Evolutionary conservation across 2,797 vertebrate species (phyloP).

Genomic region (Arnoldichthys spilopterus): DNA sequence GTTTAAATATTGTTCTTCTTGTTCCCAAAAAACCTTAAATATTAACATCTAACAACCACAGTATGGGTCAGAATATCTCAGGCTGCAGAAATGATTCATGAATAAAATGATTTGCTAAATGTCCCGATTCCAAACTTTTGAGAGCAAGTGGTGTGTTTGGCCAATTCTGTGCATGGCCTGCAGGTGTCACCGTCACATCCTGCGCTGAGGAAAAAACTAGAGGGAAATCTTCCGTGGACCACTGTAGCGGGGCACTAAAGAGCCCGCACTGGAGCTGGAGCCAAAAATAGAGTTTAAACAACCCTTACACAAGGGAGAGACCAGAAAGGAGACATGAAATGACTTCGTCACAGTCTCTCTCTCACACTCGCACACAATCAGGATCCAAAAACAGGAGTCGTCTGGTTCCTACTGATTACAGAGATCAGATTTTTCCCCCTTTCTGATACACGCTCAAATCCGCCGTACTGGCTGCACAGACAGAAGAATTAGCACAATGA

Average conservation of each 20-base stretch:
- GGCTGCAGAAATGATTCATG: neutral
- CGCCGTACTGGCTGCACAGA: neutral
- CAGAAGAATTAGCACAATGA: constrained; percentile 17
- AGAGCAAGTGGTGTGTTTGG: neutral
- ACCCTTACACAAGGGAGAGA: neutral
- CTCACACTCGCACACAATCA: neutral
- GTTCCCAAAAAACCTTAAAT: too few species aligned
- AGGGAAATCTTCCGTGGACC: neutral
- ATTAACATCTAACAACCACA: too few species aligned
- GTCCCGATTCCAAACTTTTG: neutral
- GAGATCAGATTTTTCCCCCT: neutral
- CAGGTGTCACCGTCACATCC: constrained; percentile 8
- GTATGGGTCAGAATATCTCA: too few species aligned
- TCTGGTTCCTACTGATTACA: constrained; percentile 10
- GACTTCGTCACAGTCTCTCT: neutral
- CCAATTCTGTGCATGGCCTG: neutral
- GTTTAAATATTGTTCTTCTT: too few species aligned
- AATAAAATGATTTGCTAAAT: neutral
- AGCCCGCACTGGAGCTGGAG: neutral
- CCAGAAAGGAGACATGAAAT: neutral
- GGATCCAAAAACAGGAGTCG: neutral
- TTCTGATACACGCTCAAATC: constrained; percentile 10
- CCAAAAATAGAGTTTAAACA: neutral
- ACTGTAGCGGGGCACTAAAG: neutral
- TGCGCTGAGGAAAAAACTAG: too few species aligned